Evolutionary conservation across 2,797 vertebrate species (phyloP).

Genomic region (Margarornis squamiger): DNA sequence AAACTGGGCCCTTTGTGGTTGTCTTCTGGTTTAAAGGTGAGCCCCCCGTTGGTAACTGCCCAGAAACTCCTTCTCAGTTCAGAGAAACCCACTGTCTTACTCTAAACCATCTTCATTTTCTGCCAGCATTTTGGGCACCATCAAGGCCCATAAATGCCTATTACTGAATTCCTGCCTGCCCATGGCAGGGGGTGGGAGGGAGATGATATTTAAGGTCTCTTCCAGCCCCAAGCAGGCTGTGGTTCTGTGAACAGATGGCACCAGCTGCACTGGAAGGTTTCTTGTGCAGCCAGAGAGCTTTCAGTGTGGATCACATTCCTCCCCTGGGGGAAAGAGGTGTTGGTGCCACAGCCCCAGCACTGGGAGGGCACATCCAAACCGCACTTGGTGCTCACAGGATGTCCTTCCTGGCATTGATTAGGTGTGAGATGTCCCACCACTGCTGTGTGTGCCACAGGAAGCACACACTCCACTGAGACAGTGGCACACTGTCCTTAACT

Average conservation of each 20-base stretch:
- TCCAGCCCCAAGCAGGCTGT: not conserved
- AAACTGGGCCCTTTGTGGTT: not conserved
- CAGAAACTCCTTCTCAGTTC: accelerated
- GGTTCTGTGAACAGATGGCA: accelerated
- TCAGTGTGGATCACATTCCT: not conserved
- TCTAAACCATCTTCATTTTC: accelerated
- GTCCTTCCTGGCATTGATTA: slow-evolving; percentile 33
- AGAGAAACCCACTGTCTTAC: not conserved
- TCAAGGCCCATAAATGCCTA: accelerated
- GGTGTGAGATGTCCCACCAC: not conserved
- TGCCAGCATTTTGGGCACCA: not conserved
- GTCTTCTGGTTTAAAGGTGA: not conserved
- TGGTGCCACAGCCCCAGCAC: not conserved
- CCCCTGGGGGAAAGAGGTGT: not conserved
- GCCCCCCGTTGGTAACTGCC: too few species aligned
- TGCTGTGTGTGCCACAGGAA: not conserved
- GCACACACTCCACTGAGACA: not conserved
- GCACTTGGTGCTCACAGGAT: not conserved
- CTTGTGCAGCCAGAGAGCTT: not conserved
- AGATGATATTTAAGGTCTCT: not conserved
- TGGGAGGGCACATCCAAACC: not conserved
- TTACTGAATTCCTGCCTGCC: not conserved
- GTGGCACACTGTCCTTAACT: not conserved
- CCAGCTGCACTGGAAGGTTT: not conserved
- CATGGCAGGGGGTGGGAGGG: not conserved